These are phyloP conservation scores for Cordylochernes scorpioides DNA, from an alignment of 2,888 invertebrate species.

Conservation along the genomic window DNA sequence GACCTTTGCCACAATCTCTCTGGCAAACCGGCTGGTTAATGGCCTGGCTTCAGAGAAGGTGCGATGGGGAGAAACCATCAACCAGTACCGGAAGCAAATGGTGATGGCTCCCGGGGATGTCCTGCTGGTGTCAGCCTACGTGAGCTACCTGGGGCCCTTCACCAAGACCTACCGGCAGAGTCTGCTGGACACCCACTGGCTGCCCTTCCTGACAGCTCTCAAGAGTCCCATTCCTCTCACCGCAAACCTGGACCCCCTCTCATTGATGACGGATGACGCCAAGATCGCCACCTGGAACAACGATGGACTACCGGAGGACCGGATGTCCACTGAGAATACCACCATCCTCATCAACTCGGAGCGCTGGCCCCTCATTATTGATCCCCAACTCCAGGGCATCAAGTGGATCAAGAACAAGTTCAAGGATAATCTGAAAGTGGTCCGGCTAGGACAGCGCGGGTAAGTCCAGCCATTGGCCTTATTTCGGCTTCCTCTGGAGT, in stretches of 20 bases:
- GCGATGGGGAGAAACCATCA: slow-evolving; percentile 77
- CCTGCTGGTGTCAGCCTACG: slow-evolving; percentile 69
- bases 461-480: no score
- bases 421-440: slow-evolving; percentile 46
- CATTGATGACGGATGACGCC: slow-evolving; percentile 64
- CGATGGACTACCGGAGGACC: slow-evolving; percentile 74
- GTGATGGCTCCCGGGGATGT: slow-evolving; percentile 84
- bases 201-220: slow-evolving; percentile 48
- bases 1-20: slow-evolving; percentile 64
- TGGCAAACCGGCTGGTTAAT: slow-evolving; percentile 77
- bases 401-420: slow-evolving; percentile 92
- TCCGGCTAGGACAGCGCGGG: slow-evolving; percentile 69
- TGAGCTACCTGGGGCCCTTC: slow-evolving; percentile 88
- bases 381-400: slow-evolving; percentile 75
- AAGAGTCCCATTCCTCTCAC: slow-evolving; percentile 72
- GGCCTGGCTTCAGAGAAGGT: slow-evolving; percentile 86
- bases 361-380: slow-evolving; percentile 89
- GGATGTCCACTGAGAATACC: slow-evolving; percentile 92
- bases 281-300: slow-evolving; percentile 87
- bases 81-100: slow-evolving; percentile 47
- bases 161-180: slow-evolving; percentile 72
- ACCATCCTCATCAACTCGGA: slow-evolving; percentile 77
- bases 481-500: no score
- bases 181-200: slow-evolving; percentile 61
- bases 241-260: slow-evolving; percentile 54